Base-by-base conservation (phyloP, 2,113 vertebrate genomes). In the Sturnus vulgaris region DNA sequence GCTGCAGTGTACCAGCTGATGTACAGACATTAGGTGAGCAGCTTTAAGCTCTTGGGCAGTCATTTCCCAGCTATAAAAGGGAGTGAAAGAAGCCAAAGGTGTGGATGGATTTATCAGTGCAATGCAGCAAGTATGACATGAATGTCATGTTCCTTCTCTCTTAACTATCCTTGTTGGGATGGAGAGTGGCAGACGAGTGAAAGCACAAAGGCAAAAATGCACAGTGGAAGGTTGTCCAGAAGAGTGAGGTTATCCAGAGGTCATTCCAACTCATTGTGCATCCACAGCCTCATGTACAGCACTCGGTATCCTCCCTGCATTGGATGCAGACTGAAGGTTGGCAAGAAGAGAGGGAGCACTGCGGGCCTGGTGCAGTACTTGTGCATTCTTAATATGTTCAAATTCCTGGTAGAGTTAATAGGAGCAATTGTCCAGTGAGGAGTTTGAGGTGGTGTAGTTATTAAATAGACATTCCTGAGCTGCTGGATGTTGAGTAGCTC, bases 141-240 rank as follows among this genome's bases (percentile, higher is more conserved):
- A 30, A 27, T 12, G n/a, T 83, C 2, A 1, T 23, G 21, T 27
- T 82, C 56, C 31, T 79, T 40, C 42, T 50, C n/a, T 61, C 46
- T 13, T 33, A 46, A 8, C 13, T 66, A 0, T 17, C 7, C 1
- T 7, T 47, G 10, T 21, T 68, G 44, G 20, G 15, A 39, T 60
- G 40, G 20, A 53, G 27, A 7, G 8, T 24, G n/a, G 42, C 76
- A 70, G 61, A 20, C 10, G 44, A 31, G 33, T 37, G 60, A n/a
- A 63, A 91, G n/a, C 37, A 12, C 22, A 18, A 40, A 63, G 56
- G 23, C 16, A 61, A 20, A 70, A 61, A 16, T 11, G 19, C 24
- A 9, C 15, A 18, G 20, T 33, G 49, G 27, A 61, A 46, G 31
- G 33, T n/a, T 73, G 10, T 16, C 35, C 24, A 57, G 39, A 65